Evolutionary conservation across 2,797 vertebrate species (phyloP), one percentile per base, ranked within the genome.

Genomic region (Steatocranus sp.): DNA sequence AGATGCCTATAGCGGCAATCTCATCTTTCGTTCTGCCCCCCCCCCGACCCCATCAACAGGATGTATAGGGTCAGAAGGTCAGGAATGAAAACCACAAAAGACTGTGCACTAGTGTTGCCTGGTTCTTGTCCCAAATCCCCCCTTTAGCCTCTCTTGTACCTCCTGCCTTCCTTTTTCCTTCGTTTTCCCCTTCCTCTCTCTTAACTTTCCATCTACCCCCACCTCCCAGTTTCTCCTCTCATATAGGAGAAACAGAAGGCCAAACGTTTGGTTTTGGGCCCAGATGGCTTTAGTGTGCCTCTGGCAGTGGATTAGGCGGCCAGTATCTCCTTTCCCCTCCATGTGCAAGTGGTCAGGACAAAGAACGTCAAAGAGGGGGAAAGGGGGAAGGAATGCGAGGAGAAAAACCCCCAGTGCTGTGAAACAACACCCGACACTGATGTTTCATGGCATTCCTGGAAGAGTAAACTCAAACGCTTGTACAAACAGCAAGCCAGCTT

Each of bases 311-410:
- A 94, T 95, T 95, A 95, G 87, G 88, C 91, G 49, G 81, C 91
- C 86, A 94, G 94, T 94, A 94, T 94, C 92, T 92, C 92, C 93
- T 94, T 93, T 93, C 92, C 79, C 86, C 92, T 91, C 92, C 95
- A 94, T 94, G 92, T 94, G 91, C 91, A 89, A 95, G 93, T 89
- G 94, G 94, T 96, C 95, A 94, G 94, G 93, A 96, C 95, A 95
- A 95, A 95, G 94, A 95, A 92, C 93, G 93, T 94, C 95, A 95
- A 95, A 93, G 89, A 88, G 86, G 83, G 82, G 85, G 58, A 86
- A 86, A 77, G 84, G 80, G 83, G 87, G 86, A 91, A 93, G 91
- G 93, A 94, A 94, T 93, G 92, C 9, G 8, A 83, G n/a, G 23
- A 18, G 25, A 27, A 27, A 46, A 34, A 49, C 56, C 27, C 7